Conservation (phyloP, 1,140 invertebrate species). For the Zaprionus kolodkinae region DNA sequence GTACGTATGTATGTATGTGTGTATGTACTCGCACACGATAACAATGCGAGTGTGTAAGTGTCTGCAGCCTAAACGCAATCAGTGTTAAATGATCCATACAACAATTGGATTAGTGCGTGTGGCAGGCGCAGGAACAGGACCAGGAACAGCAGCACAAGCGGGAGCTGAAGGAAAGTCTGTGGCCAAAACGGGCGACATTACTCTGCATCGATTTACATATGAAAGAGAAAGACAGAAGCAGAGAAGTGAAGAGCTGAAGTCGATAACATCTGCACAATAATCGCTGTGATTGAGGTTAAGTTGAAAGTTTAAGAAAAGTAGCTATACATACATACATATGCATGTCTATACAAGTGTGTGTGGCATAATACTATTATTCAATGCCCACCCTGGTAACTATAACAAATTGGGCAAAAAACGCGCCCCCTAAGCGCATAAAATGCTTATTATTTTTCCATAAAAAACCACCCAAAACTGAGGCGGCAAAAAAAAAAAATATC, state of each 20-base stretch:
- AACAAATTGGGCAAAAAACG: conserved; percentile 11
- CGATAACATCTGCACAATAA: conserved; percentile 21
- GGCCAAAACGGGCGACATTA: conserved; percentile 1
- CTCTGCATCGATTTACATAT: conserved; percentile 54
- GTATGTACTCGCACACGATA: conserved; percentile 4
- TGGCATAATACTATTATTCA: background rate
- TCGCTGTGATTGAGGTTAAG: conserved; percentile 5
- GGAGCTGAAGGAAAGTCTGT: background rate
- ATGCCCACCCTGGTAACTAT: background rate
- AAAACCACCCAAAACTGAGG: conserved; percentile 70
- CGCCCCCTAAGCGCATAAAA: conserved; percentile 49
- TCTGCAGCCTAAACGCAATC: conserved; percentile 72
- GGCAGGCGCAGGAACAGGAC: conserved; percentile 24
- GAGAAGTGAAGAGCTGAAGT: background rate
- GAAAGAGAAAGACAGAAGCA: conserved; percentile 12
- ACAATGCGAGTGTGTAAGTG: conserved; percentile 18
- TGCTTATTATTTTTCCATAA: conserved; percentile 80
- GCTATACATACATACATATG: background rate
- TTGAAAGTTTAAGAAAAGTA: conserved; percentile 2
- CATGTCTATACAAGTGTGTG: background rate
- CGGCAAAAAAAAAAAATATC: conserved; percentile 43
- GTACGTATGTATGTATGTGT: background rate
- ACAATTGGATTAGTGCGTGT: conserved; percentile 75
- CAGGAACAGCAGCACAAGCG: background rate
- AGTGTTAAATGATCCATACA: conserved; percentile 76